Base-by-base conservation (phyloP, 2,888 invertebrate genomes). In the Thymelicus lineola region DNA sequence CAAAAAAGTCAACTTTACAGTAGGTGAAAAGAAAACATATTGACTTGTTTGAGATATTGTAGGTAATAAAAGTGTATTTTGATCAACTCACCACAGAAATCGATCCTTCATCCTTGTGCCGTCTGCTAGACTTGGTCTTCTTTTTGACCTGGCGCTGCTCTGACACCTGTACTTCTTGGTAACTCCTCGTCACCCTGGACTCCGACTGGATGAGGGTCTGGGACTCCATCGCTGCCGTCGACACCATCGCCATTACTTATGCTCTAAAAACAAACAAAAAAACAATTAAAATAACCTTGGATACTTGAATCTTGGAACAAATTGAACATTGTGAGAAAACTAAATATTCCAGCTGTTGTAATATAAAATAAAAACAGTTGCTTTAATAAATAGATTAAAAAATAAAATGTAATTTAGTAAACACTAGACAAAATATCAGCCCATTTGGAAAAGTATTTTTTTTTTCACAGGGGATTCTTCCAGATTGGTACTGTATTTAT, bases 71-170 rank as follows among this genome's bases (percentile, higher is more conserved):
- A n/a, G n/a, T n/a, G n/a, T 20, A 3, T 20, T 3, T 20, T 20
- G n/a, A 7, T 6, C 12, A 17, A 86, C 94, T 88, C 73, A 95
- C 95, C 79, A 95, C 94, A 53, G 95, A 94, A 75, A 95, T 93
- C 58, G 91, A 87, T 36, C 94, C 94, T 70, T 95, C 95, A 65
- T 94, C 94, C 81, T 94, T 95, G 75, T 93, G 89, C 77, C 91
- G 80, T 68, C 88, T 78, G 79, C 88, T 90, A 7, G 93, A 91
- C 80, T 94, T 89, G 75, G 77, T 91, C 82, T 92, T 94, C 85
- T 94, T 94, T 81, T 93, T 92, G 66, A 93, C 81, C 77, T 89
- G 86, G 63, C 88, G 73, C 73, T 85, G 82, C 74, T 90, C 89
- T 38, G 85, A 78, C 71, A 85, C 83, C 75, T 86, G 85, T 72